These are phyloP conservation scores for Aurelia aurita DNA, from an alignment of 30 jellyfish, hydroid and myxozoan species.

Conservation along the genomic window DNA sequence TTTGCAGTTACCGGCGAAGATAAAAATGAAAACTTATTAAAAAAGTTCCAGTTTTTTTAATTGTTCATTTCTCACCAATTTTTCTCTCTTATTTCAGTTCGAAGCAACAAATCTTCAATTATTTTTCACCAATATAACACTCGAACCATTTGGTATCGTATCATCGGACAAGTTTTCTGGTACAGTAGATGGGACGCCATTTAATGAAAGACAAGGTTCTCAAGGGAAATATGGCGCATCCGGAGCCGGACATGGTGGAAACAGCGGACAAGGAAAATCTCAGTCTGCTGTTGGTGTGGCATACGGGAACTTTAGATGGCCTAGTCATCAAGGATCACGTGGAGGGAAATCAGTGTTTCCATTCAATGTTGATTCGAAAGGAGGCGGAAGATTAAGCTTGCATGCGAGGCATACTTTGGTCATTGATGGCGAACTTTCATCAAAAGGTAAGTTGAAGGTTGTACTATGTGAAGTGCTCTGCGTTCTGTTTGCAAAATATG, in stretches of 20 bases:
- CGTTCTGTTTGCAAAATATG: no score
- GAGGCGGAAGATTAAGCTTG: slow-evolving; percentile 64
- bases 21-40: no score
- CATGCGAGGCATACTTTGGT: slow-evolving; percentile 52
- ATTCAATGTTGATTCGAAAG: slow-evolving; percentile 39
- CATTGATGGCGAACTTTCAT: slow-evolving; percentile 53
- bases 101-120: slow-evolving; percentile 62
- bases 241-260: slow-evolving; percentile 74
- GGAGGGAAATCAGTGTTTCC: slow-evolving; percentile 58
- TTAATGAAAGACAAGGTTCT: neutral
- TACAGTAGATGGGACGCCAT: slow-evolving; percentile 34
- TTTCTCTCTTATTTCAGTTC: slow-evolving; percentile 11
- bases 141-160: slow-evolving; percentile 61
- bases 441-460: slow-evolving; percentile 35
- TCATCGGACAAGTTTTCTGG: slow-evolving; percentile 58
- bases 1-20: no score
- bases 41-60: neutral
- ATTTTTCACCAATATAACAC: slow-evolving; percentile 46
- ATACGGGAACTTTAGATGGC: slow-evolving; percentile 57
- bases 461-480: no score
- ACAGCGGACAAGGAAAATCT: slow-evolving; percentile 67
- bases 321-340: slow-evolving; percentile 68
- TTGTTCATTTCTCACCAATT: neutral
- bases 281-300: slow-evolving; percentile 61
- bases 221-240: slow-evolving; percentile 45